Conservation (phyloP, 2,888 invertebrate species). For the Physocephala rufipes region DNA sequence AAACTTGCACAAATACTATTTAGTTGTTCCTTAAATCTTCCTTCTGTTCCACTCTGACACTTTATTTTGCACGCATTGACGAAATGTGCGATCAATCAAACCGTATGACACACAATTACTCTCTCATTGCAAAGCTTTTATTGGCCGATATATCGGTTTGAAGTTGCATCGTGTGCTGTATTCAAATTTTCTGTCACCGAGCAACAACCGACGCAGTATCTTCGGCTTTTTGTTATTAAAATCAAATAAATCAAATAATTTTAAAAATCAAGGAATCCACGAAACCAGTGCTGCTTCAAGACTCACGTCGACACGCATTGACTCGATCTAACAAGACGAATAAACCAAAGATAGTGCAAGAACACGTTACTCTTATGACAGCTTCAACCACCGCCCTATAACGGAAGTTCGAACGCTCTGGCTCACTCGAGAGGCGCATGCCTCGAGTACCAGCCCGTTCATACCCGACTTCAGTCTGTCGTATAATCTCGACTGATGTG, state of each 20-base stretch:
- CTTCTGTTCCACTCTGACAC: slow-evolving; percentile 7
- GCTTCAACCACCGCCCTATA: slow-evolving; percentile 17
- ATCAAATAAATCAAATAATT: too few relatives aligned
- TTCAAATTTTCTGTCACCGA: slow-evolving; percentile 12
- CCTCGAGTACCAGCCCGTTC: slow-evolving; percentile 24
- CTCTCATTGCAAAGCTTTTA: not conserved
- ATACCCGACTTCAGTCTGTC: slow-evolving; percentile 58
- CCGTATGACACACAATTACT: not conserved
- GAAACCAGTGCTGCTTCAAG: too few relatives aligned
- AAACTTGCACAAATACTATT: not conserved
- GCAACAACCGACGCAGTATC: not conserved
- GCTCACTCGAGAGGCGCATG: not conserved
- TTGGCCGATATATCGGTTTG: slow-evolving; percentile 10
- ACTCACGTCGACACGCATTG: too few relatives aligned
- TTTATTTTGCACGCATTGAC: slow-evolving; percentile 1
- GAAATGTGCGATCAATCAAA: too few relatives aligned
- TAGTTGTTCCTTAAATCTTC: not conserved
- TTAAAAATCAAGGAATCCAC: too few relatives aligned
- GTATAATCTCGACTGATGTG: slow-evolving; percentile 64
- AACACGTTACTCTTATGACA: not conserved
- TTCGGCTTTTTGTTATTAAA: not conserved
- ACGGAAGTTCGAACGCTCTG: slow-evolving; percentile 24
- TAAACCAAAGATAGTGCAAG: too few relatives aligned
- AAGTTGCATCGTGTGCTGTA: not conserved
- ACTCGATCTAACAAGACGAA: not conserved